phyloP scores from a whole-genome alignment of 1,140 invertebrate species.

The Chelonus insularis region DNA sequence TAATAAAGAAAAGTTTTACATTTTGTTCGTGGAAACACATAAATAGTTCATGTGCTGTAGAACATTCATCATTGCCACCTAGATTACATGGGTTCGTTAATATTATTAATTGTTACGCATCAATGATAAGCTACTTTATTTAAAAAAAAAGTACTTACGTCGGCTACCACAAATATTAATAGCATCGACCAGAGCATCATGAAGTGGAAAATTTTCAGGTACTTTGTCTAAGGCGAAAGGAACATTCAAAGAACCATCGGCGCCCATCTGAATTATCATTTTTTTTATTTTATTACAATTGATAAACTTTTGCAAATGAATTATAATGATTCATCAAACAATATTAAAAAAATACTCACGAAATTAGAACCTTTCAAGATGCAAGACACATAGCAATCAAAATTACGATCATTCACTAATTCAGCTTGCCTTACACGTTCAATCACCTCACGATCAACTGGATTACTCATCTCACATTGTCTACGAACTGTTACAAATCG shows the following conservation, averaged over 20 bases:
- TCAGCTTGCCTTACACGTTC: neutral
- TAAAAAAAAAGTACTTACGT: neutral
- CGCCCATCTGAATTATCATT: neutral
- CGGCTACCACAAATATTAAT: neutral
- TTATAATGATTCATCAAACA: no score
- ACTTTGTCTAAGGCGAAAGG: neutral
- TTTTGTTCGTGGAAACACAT: neutral
- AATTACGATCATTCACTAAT: neutral
- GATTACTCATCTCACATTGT: neutral
- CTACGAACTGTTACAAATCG: neutral
- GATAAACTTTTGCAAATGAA: no score
- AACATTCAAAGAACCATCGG: neutral
- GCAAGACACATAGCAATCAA: neutral
- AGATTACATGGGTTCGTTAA: neutral
- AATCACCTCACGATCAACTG: neutral
- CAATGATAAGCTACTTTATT: no score
- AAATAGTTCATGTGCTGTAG: neutral
- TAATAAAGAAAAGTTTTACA: no score
- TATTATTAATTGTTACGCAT: no score
- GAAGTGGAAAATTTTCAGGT: neutral
- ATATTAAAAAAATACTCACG: neutral
- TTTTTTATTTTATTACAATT: no score
- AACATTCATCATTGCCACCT: neutral
- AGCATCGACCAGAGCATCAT: neutral
- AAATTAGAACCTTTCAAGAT: neutral